phyloP scores from a whole-genome alignment of 1,140 invertebrate genomes.

The Hypsibius dujardini region DNA sequence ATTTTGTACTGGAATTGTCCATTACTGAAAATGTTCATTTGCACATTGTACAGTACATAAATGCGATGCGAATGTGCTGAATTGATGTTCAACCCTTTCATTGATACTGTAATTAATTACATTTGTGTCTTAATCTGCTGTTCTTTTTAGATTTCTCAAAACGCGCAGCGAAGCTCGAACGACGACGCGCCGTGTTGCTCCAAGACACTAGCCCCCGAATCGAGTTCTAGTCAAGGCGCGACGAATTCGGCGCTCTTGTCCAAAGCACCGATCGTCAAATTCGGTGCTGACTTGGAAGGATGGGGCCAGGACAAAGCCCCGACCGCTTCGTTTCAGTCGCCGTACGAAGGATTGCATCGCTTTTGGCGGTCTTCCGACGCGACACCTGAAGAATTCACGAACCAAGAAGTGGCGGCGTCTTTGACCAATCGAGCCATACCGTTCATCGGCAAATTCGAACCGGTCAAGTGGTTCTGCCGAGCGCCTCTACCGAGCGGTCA shows the following conservation, averaged over 20 bases:
- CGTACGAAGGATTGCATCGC: constrained; percentile 31
- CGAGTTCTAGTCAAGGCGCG: constrained; percentile 16
- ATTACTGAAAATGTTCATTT: too few relatives aligned
- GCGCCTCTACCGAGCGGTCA: constrained; percentile 41
- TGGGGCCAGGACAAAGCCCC: constrained; percentile 22
- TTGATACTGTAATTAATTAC: not conserved
- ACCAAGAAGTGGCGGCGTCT: constrained; percentile 29
- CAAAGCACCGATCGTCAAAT: constrained; percentile 22
- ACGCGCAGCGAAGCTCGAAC: not conserved
- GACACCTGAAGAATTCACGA: constrained; percentile 30
- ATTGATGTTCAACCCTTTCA: not conserved
- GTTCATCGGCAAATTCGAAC: constrained; percentile 40
- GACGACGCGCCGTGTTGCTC: not conserved
- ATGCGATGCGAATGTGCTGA: not conserved
- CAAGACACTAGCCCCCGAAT: constrained; percentile 1
- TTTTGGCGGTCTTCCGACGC: constrained; percentile 36
- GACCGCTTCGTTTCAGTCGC: constrained; percentile 24
- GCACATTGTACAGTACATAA: too few relatives aligned
- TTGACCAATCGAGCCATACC: constrained; percentile 36
- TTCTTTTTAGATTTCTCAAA: not conserved
- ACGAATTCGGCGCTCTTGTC: not conserved
- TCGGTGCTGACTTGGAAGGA: constrained; percentile 20
- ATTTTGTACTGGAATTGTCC: too few relatives aligned
- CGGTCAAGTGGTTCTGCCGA: constrained; percentile 42
- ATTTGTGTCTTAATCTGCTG: not conserved